Percentiles rank a stretch among this genome's conserved stretches.
Conservation (phyloP, 1,140 invertebrate species). For the Drosophila orosa region DNA sequence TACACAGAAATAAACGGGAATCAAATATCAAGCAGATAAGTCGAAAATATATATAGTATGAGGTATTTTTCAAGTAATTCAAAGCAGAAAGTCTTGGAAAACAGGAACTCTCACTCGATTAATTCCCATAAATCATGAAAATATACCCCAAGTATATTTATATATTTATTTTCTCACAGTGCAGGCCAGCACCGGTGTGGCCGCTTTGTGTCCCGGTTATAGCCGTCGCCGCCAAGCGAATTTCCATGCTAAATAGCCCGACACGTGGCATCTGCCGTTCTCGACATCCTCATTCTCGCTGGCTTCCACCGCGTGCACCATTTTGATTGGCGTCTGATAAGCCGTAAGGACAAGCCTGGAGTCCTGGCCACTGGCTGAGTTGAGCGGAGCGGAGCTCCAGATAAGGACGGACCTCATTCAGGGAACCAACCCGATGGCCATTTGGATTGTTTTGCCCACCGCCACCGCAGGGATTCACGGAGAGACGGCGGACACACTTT, state of each 20-base stretch:
- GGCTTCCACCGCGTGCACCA: slow-evolving; percentile 41
- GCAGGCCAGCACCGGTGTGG: slow-evolving; percentile 13
- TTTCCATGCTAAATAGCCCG: slow-evolving; percentile 64
- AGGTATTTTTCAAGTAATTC: not conserved
- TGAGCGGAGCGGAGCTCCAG: slow-evolving; percentile 10
- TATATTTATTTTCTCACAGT: slow-evolving; percentile 13
- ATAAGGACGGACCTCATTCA: slow-evolving; percentile 27
- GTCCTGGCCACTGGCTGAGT: slow-evolving; percentile 18
- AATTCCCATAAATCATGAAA: too few species aligned
- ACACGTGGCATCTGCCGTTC: slow-evolving; percentile 54
- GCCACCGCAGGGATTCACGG: not conserved
- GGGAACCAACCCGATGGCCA: slow-evolving; percentile 9
- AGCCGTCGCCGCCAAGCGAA: slow-evolving; percentile 34
- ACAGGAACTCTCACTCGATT: too few species aligned
- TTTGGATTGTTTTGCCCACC: slow-evolving; percentile 20
- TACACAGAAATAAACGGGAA: slow-evolving; percentile 10
- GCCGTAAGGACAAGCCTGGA: slow-evolving; percentile 36
- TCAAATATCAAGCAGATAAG: not conserved
- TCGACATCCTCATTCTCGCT: slow-evolving; percentile 22
- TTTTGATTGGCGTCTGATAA: slow-evolving; percentile 61
- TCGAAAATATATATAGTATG: not conserved
- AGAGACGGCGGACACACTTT: not conserved
- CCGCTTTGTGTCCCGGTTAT: slow-evolving; percentile 52
- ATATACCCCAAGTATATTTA: too few species aligned
- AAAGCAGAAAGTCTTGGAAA: too few species aligned